Percentiles rank a stretch among this genome's conserved stretches.
phyloP scores from a whole-genome alignment of 2,113 vertebrate genomes.

The Pollachius pollachius region DNA sequence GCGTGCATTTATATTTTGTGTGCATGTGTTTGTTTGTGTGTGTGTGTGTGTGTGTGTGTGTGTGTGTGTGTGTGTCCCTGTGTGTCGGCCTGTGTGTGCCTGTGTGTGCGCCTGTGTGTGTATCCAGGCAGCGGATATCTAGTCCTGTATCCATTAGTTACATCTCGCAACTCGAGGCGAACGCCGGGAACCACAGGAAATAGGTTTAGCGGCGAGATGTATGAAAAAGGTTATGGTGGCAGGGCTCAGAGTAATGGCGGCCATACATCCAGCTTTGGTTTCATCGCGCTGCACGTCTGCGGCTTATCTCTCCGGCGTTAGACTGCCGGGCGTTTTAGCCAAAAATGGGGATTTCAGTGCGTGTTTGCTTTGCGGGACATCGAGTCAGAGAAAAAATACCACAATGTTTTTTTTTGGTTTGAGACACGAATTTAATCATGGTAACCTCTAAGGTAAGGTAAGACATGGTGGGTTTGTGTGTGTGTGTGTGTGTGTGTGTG shows the following conservation, averaged over 20 bases:
- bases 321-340: conserved; percentile 46
- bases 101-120: no score
- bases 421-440: conserved; percentile 66
- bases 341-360: conserved; percentile 56
- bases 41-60: no score
- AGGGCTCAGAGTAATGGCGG: conserved; percentile 53
- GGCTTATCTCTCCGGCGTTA: conserved; percentile 45
- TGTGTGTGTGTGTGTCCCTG: no score
- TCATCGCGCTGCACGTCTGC: conserved; percentile 47
- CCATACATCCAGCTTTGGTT: conserved; percentile 55
- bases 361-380: conserved; percentile 60
- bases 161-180: conserved; percentile 24
- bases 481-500: conserved; percentile 22
- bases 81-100: no score
- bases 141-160: conserved; percentile 17
- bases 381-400: conserved; percentile 63
- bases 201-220: conserved; percentile 43
- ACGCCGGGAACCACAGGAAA: conserved; percentile 18
- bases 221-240: conserved; percentile 55
- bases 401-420: conserved; percentile 48
- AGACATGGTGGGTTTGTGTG: conserved; percentile 31
- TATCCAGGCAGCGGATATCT: conserved; percentile 5
- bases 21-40: no score
- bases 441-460: conserved; percentile 61
- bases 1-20: no score